phyloP scores from a whole-genome alignment of 2,113 vertebrate genomes.

The Macquaria australasica region DNA sequence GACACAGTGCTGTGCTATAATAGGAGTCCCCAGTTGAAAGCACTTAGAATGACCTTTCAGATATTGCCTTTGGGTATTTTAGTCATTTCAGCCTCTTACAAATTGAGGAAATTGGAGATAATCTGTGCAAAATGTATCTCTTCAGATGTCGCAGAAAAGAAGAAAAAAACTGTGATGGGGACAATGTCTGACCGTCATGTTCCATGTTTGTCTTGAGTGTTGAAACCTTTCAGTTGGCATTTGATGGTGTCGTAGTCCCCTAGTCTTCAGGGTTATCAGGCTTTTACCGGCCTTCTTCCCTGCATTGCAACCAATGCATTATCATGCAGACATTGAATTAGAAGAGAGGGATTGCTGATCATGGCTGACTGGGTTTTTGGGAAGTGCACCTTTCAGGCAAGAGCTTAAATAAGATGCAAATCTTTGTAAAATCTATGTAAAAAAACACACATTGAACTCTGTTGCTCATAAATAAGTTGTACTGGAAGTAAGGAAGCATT shows the following conservation, averaged over 20 bases:
- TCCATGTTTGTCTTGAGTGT: not conserved
- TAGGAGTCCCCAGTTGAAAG: constrained; percentile 38
- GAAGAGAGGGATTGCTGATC: constrained; percentile 1
- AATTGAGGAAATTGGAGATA: constrained; percentile 32
- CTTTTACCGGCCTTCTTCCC: constrained; percentile 9
- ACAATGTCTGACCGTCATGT: not conserved
- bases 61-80: constrained; percentile 31
- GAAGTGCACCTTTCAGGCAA: constrained; percentile 17
- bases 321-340: not conserved
- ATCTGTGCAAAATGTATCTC: constrained; percentile 13
- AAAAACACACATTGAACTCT: not conserved
- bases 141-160: constrained; percentile 1
- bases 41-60: constrained; percentile 30
- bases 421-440: not conserved
- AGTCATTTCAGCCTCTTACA: constrained; percentile 26
- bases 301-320: constrained; percentile 16
- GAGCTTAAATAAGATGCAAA: constrained; percentile 8
- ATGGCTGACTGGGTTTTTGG: not conserved
- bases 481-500: not conserved
- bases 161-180: not conserved
- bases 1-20: constrained; percentile 57
- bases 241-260: constrained; percentile 24
- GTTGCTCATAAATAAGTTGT: constrained; percentile 22
- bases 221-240: constrained; percentile 20
- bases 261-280: constrained; percentile 23